These are phyloP conservation scores for Boleophthalmus pectinirostris DNA, from an alignment of 2,113 vertebrate species.

Conservation along the genomic window DNA sequence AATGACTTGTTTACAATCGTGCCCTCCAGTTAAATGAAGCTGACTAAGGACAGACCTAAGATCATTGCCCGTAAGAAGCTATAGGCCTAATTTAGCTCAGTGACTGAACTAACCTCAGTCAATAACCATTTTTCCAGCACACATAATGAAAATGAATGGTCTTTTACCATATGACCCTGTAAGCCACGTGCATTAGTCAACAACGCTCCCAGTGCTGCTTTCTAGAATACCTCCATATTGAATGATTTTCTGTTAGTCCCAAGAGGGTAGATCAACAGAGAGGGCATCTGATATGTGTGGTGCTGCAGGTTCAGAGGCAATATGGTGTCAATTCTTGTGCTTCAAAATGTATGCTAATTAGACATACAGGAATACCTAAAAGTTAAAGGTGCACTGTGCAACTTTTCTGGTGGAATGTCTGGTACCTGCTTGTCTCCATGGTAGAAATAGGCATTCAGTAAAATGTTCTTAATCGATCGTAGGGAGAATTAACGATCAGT, in stretches of 20 bases:
- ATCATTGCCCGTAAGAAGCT: background rate
- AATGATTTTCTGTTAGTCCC: background rate
- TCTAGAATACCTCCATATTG: background rate
- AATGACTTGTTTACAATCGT: background rate
- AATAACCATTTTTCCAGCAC: background rate
- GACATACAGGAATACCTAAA: background rate
- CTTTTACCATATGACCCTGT: background rate
- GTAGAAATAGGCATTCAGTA: too few relatives aligned
- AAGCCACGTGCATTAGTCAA: background rate
- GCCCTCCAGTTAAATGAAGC: background rate
- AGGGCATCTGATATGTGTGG: background rate
- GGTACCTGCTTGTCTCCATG: too few relatives aligned
- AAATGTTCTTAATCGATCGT: too few relatives aligned
- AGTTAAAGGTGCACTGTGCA: background rate
- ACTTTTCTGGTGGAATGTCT: too few relatives aligned
- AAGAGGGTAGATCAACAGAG: background rate
- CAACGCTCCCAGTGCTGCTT: too few relatives aligned
- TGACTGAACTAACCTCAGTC: slow-evolving; percentile 1
- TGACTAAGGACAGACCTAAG: background rate
- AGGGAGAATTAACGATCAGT: too few relatives aligned
- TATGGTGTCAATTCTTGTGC: background rate
- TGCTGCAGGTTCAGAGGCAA: background rate
- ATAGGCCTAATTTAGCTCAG: background rate
- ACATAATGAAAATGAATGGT: background rate
- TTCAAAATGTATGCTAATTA: background rate